Evolutionary conservation across 1,140 invertebrate genomes (phyloP).

Genomic region (Tetraneura akinire): DNA sequence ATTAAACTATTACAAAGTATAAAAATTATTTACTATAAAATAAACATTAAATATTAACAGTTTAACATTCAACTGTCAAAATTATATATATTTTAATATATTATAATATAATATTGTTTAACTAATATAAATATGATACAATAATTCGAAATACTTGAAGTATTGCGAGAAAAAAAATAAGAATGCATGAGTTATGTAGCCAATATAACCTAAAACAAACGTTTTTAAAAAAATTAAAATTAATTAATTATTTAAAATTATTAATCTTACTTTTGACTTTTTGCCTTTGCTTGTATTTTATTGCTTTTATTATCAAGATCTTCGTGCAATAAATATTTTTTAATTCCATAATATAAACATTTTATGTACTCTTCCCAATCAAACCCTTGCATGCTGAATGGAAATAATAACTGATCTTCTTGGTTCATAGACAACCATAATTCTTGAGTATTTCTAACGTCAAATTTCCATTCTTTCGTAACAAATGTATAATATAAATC

Average conservation of each 20-base stretch:
- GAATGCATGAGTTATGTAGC: not conserved
- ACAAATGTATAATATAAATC: not conserved
- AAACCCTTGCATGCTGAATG: not conserved
- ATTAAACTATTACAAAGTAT: too few relatives aligned
- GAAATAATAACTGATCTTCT: not conserved
- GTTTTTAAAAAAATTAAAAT: not conserved
- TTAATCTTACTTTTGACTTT: not conserved
- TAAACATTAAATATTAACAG: too few relatives aligned
- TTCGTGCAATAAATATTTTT: conserved; percentile 2
- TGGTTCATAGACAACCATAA: not conserved
- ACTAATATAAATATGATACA: too few relatives aligned
- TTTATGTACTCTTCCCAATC: not conserved
- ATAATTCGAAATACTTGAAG: too few relatives aligned
- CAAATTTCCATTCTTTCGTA: not conserved
- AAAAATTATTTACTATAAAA: too few relatives aligned
- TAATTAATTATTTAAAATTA: too few relatives aligned
- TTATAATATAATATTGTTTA: too few relatives aligned
- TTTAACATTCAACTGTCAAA: too few relatives aligned
- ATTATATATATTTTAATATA: too few relatives aligned
- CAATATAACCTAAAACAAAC: conserved; percentile 1
- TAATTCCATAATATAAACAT: not conserved
- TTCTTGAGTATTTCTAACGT: not conserved
- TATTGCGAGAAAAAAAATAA: too few relatives aligned
- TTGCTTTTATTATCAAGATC: not conserved
- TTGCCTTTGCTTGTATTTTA: not conserved